Evolutionary conservation across 2,797 vertebrate species (phyloP).

Genomic region (Tarsius wallacei): DNA sequence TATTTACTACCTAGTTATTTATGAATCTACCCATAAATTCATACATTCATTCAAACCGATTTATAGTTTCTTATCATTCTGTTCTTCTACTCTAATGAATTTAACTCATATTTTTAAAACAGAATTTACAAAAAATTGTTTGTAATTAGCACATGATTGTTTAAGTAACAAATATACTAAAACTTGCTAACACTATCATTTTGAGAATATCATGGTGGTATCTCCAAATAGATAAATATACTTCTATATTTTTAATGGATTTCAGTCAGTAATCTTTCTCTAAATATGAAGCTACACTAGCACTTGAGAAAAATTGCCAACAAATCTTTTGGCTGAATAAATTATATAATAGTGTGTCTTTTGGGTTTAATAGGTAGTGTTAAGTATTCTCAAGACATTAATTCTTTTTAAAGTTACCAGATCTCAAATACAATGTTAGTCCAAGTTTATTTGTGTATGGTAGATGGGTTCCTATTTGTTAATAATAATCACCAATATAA

Average conservation of each 20-base stretch:
- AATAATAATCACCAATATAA: neutral
- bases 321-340: conserved; percentile 60
- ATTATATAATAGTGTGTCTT: conserved; percentile 63
- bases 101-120: neutral
- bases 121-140: neutral
- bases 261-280: neutral
- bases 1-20: too few species aligned
- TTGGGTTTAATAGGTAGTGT: conserved; percentile 76
- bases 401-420: neutral
- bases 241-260: neutral
- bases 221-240: neutral
- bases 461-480: neutral
- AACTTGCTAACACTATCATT: neutral
- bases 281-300: neutral
- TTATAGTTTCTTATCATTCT: neutral
- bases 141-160: neutral
- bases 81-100: neutral
- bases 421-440: neutral
- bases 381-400: conserved; percentile 68
- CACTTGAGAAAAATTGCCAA: neutral
- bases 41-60: neutral
- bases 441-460: neutral
- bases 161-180: neutral
- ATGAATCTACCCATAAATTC: neutral
- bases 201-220: neutral